phyloP scores from a whole-genome alignment of 2,797 vertebrate species.

The Sebastes cheni region DNA sequence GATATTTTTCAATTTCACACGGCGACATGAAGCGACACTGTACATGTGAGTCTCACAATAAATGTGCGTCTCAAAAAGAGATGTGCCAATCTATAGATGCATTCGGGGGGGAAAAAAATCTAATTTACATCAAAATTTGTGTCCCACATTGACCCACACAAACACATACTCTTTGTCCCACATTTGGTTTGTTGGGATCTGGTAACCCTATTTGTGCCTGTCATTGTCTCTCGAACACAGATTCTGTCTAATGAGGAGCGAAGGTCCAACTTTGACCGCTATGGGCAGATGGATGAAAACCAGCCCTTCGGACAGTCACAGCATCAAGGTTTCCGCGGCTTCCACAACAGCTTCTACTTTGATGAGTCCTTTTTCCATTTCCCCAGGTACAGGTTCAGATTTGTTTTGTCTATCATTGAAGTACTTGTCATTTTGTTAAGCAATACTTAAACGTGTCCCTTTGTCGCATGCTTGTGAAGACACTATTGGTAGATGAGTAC shows the following conservation, averaged over 20 bases:
- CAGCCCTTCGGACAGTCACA: slow-evolving; percentile 87
- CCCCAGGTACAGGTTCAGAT: slow-evolving; percentile 69
- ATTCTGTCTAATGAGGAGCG: slow-evolving; percentile 94
- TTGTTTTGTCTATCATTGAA: neutral
- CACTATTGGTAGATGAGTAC: neutral
- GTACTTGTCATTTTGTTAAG: neutral
- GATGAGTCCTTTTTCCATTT: slow-evolving; percentile 97
- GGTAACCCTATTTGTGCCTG: neutral
- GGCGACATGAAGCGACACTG: too few relatives aligned
- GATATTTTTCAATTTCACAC: too few relatives aligned
- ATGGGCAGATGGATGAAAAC: slow-evolving; percentile 90
- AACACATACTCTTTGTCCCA: too few relatives aligned
- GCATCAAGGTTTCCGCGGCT: slow-evolving; percentile 87
- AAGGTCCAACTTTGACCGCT: slow-evolving; percentile 91
- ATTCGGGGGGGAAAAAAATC: too few relatives aligned
- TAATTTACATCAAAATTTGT: too few relatives aligned
- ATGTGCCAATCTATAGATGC: too few relatives aligned
- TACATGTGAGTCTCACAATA: too few relatives aligned
- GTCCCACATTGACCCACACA: too few relatives aligned
- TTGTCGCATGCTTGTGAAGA: neutral
- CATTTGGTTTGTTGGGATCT: too few relatives aligned
- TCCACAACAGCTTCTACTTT: slow-evolving; percentile 93
- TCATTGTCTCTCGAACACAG: slow-evolving; percentile 40
- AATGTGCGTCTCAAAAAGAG: too few relatives aligned
- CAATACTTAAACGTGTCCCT: neutral